These are phyloP conservation scores for Protomyctophum bolini DNA, from an alignment of 2,113 vertebrate genomes.

Conservation along the genomic window DNA sequence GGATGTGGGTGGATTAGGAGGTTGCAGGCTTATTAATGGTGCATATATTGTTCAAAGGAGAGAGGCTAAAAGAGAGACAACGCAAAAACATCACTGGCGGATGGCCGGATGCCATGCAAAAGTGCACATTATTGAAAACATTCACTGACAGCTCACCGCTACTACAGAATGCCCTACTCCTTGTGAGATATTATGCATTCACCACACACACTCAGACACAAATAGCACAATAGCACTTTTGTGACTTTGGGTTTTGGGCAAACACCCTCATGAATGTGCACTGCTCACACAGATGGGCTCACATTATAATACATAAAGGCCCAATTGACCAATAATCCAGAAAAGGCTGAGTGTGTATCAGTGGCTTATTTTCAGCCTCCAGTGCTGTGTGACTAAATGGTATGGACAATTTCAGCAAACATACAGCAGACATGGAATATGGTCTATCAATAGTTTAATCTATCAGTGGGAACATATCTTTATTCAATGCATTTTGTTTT, in stretches of 20 bases:
- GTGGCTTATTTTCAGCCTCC: slow-evolving; percentile 49
- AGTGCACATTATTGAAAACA: not conserved
- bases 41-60: not conserved
- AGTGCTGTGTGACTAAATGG: slow-evolving; percentile 14
- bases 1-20: slow-evolving; percentile 3
- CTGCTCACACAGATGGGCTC: slow-evolving; percentile 33
- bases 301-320: slow-evolving; percentile 47
- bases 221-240: slow-evolving; percentile 26
- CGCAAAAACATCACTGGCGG: not conserved
- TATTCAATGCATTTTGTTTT: too few relatives aligned
- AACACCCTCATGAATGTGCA: slow-evolving; percentile 37
- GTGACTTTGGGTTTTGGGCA: slow-evolving; percentile 20
- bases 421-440: not conserved
- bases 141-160: too few relatives aligned
- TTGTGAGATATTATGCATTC: not conserved
- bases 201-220: not conserved
- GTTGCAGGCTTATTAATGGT: slow-evolving; percentile 15
- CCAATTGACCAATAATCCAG: slow-evolving; percentile 57
- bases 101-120: not conserved
- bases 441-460: not conserved
- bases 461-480: not conserved
- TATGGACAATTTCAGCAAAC: slow-evolving; percentile 6
- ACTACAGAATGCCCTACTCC: not conserved
- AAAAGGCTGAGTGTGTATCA: slow-evolving; percentile 42
- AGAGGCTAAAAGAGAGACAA: not conserved